Base-by-base conservation (phyloP, 2,797 vertebrate species). In the Peromyscus nudipes region DNA sequence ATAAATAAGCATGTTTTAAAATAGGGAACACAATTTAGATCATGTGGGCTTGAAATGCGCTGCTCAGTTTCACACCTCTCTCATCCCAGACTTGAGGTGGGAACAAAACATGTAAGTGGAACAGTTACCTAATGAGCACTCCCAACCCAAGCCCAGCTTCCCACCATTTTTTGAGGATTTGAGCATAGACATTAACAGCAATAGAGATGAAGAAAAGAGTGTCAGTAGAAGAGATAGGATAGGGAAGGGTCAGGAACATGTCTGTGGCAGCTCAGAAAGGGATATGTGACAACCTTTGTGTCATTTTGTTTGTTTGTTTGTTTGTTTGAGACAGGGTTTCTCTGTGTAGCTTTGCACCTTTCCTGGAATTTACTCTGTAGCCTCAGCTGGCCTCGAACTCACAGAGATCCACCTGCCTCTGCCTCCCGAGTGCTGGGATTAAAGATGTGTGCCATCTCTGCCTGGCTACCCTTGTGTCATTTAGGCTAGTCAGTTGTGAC, bases 1-100 rank as follows among this genome's bases (percentile, higher is more conserved):
- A 97, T 97, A 97, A 98, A 97, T 97, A 97, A 93, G 65, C 46
- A 52, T 86, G 27, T 80, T 84, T 97, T 98, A 94, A 97, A 97
- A 97, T 97, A 97, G 96, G 86, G 96, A 89, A 94, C 94, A 94
- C 93, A 92, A 96, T 96, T 96, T 87, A 69, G 93, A 95, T 96
- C 87, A 89, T 95, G 94, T 93, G 95, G 97, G 96, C 92, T 97
- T 95, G 92, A 95, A 97, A 95, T 77, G 93, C 40, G 0, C 96
- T 91, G 96, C 91, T 96, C 89, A 77, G 40, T 81, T 96, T 97
- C 97, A 83, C 96, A 96, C 96, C 81, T 97, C 89, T 92, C 95
- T 96, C 96, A 95, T 96, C 92, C 82, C 90, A 95, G 95, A 91
- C 93, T 94, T 34, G 95, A 95, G 95, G 95, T 97, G 95, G 93